These are phyloP conservation scores for Psittacus erithacus DNA, from an alignment of 2,113 vertebrate species.

Conservation along the genomic window DNA sequence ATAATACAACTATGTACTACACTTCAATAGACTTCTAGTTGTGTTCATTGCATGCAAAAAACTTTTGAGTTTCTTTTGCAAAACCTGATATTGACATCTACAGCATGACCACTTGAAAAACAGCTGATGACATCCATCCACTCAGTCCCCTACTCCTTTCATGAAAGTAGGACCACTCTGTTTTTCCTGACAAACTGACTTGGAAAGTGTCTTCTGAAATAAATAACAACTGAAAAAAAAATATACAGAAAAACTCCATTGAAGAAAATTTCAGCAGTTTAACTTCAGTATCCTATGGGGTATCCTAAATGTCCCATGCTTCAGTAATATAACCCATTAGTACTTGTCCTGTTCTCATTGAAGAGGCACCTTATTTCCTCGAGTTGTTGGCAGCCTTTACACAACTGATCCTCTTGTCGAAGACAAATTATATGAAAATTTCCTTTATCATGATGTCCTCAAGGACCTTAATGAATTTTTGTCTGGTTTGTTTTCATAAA, in stretches of 20 bases:
- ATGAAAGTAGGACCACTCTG: not conserved
- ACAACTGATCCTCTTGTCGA: not conserved
- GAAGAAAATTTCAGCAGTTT: not conserved
- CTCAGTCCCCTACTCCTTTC: not conserved
- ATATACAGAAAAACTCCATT: rapidly evolving
- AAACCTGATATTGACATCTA: not conserved
- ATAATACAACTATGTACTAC: not conserved
- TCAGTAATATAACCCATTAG: not conserved
- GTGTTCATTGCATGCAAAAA: not conserved
- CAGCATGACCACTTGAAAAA: not conserved
- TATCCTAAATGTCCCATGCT: not conserved
- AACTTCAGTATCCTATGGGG: not conserved
- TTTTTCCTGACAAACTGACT: not conserved
- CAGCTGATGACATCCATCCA: not conserved
- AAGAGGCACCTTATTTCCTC: not conserved
- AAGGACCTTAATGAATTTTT: not conserved
- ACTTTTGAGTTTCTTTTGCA: not conserved
- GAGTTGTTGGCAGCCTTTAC: not conserved
- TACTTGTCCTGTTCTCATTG: not conserved
- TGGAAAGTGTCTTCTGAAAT: not conserved
- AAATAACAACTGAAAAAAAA: not conserved
- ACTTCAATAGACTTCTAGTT: not conserved
- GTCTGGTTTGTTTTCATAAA: not conserved
- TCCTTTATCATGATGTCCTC: not conserved
- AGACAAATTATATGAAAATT: not conserved